These are phyloP conservation scores for Melanotaenia boesemani DNA, from an alignment of 2,797 vertebrate genomes.

Conservation along the genomic window DNA sequence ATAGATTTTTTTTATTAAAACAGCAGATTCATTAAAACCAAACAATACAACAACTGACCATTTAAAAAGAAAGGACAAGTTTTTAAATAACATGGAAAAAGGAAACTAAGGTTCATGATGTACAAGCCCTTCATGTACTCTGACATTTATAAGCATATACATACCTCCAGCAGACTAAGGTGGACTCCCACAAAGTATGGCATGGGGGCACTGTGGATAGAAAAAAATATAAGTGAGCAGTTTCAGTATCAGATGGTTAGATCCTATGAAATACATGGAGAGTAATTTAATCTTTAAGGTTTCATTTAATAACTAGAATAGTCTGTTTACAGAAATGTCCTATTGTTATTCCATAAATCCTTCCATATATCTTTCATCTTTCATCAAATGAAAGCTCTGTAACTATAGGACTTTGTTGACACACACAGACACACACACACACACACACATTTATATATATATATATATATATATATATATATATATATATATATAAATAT, in stretches of 20 bases:
- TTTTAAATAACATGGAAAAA: background rate
- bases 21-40: constrained; percentile 1
- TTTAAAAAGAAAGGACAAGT: background rate
- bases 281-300: background rate
- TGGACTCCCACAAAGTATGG: constrained; percentile 98
- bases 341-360: background rate
- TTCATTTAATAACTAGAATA: background rate
- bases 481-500: no score
- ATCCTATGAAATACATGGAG: background rate
- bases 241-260: constrained; percentile 9
- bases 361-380: background rate
- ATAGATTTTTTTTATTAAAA: constrained; percentile 8
- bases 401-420: no score
- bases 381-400: no score
- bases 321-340: background rate
- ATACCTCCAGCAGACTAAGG: constrained; percentile 96
- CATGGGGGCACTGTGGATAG: constrained; percentile 92
- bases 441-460: no score
- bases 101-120: background rate
- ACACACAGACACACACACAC: no score
- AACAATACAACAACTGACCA: constrained; percentile 15
- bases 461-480: no score
- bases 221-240: constrained; percentile 58
- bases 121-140: background rate
- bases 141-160: constrained; percentile 54